Conservation (phyloP, 2,888 invertebrate genomes). For the Argyresthia goedartella region DNA sequence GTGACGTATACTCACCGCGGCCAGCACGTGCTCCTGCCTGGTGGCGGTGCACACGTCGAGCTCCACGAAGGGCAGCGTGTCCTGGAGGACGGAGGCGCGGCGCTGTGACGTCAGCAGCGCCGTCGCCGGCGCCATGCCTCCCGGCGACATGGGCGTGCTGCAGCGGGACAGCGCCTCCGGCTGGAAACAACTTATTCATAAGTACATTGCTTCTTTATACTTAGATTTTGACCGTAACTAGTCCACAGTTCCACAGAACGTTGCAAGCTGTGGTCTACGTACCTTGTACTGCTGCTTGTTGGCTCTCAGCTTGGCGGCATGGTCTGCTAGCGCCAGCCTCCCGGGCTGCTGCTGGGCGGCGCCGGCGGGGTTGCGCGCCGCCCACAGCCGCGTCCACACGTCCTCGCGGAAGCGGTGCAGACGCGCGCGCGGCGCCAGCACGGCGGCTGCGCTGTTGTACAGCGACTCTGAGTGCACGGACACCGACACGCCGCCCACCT, state of each 20-base stretch:
- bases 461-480: conserved; percentile 80
- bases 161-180: conserved; percentile 89
- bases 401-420: conserved; percentile 86
- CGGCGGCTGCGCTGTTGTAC: conserved; percentile 86
- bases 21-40: conserved; percentile 79
- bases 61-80: conserved; percentile 83
- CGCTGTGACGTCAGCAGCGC: too few relatives aligned
- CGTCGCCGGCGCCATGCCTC: conserved; percentile 29
- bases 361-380: conserved; percentile 61
- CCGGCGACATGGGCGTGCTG: conserved; percentile 86
- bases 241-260: too few relatives aligned
- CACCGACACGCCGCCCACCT: conserved; percentile 67
- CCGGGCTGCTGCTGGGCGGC: conserved; percentile 73
- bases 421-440: conserved; percentile 86
- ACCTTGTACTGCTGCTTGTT: too few relatives aligned
- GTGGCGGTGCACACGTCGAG: conserved; percentile 89
- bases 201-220: conserved; percentile 1
- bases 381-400: conserved; percentile 88
- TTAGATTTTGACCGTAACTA: conserved; percentile 8
- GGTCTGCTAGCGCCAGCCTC: conserved; percentile 75
- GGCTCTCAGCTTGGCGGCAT: conserved; percentile 88
- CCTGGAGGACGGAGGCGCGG: conserved; percentile 46
- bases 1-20: neutral
- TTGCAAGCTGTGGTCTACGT: too few relatives aligned
- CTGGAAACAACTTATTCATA: too few relatives aligned